Conservation (phyloP, 2,797 vertebrate genomes). For the Caiman crocodilus region DNA sequence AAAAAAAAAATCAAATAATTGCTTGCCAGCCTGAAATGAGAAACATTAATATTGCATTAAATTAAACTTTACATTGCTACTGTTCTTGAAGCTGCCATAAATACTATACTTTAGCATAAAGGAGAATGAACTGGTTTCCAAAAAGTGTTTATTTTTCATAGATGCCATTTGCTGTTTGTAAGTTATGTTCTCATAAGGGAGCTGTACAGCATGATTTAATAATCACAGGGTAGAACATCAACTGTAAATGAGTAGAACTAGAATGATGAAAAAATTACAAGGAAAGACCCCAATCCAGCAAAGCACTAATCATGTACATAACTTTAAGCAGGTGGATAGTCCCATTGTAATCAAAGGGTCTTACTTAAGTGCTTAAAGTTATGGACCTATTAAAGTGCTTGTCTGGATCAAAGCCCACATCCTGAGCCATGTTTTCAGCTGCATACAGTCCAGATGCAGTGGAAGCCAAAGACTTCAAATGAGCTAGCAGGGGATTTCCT, state of each 20-base stretch:
- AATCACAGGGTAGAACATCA: slow-evolving; percentile 18
- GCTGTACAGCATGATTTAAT: not conserved
- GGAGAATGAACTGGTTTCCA: not conserved
- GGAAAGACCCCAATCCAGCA: not conserved
- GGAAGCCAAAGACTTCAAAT: not conserved
- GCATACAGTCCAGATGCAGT: not conserved
- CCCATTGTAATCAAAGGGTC: not conserved
- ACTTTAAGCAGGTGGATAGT: not conserved
- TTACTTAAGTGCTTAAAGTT: not conserved
- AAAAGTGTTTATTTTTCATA: not conserved
- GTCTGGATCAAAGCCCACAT: not conserved
- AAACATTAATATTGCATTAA: not conserved
- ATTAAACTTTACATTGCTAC: not conserved
- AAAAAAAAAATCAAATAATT: not conserved
- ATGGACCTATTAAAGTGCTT: fast-evolving
- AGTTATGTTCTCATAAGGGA: not conserved
- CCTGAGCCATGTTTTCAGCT: fast-evolving
- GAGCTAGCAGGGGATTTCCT: not conserved
- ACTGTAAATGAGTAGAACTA: slow-evolving; percentile 8
- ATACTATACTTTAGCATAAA: not conserved
- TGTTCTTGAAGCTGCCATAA: not conserved
- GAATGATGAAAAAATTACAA: slow-evolving; percentile 16
- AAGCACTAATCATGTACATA: slow-evolving; percentile 3
- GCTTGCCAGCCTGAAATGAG: not conserved
- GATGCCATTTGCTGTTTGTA: not conserved